phyloP scores from a whole-genome alignment of 37 sponge, comb jelly and placozoan genomes.

The Sycon ciliatum region DNA sequence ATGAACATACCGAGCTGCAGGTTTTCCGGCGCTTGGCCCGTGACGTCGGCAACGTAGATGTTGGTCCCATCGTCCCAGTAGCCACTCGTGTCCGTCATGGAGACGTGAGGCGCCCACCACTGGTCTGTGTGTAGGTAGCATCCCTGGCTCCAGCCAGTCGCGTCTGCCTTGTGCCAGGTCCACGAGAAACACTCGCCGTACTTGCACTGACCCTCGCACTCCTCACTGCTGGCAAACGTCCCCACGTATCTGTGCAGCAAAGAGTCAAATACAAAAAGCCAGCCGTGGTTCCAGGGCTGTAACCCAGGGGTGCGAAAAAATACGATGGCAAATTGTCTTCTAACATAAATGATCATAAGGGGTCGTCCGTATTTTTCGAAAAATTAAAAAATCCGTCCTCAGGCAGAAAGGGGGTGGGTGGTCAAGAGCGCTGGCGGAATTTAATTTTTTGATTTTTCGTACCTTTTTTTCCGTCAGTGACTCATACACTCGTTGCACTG shows the following conservation, averaged over 20 bases:
- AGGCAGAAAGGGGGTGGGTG: too few species aligned
- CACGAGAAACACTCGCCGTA: neutral
- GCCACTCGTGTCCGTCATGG: neutral
- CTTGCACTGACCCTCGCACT: neutral
- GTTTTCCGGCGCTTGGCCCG: neutral
- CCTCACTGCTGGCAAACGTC: neutral
- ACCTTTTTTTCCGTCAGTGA: too few species aligned
- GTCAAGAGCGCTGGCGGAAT: too few species aligned
- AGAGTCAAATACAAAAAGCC: too few species aligned
- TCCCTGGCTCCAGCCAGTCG: neutral
- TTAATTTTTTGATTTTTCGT: too few species aligned
- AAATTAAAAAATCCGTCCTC: too few species aligned
- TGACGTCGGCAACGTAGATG: neutral
- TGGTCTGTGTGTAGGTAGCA: slow-evolving; percentile 40
- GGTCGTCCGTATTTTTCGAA: too few species aligned
- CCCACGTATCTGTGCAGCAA: neutral
- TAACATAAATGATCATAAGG: too few species aligned
- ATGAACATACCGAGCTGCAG: neutral
- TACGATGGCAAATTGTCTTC: too few species aligned
- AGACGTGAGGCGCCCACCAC: slow-evolving; percentile 13
- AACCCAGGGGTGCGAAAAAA: too few species aligned
- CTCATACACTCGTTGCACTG: too few species aligned
- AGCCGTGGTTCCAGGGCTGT: too few species aligned
- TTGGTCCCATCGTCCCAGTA: neutral
- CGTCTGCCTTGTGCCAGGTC: neutral